Conservation (phyloP, 2,888 invertebrate genomes). For the Noctua fimbriata region DNA sequence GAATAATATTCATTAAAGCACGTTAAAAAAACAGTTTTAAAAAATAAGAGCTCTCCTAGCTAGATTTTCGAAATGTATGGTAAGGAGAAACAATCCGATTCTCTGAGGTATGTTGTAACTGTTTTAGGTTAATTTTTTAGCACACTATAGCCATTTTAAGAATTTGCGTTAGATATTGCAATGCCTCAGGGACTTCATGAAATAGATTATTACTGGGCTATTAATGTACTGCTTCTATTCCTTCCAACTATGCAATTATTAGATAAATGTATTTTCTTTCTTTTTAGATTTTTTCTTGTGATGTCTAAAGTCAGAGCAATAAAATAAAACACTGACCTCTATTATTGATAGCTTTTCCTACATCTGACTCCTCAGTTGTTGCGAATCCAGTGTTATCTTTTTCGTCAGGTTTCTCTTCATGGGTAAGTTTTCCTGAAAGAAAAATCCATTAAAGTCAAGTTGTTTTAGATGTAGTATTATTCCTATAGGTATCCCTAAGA, state of each 20-base stretch:
- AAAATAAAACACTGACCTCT: conserved; percentile 65
- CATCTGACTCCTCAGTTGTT: conserved; percentile 80
- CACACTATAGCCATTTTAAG: background rate
- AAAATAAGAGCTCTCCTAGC: background rate
- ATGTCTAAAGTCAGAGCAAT: background rate
- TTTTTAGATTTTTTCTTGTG: background rate
- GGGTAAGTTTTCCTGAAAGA: conserved; percentile 71
- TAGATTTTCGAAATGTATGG: background rate
- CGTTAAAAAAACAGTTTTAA: background rate
- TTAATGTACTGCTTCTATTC: background rate
- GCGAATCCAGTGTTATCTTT: conserved; percentile 77
- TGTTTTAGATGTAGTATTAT: background rate
- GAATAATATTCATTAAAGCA: background rate
- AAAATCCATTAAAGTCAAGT: background rate
- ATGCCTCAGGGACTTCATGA: background rate
- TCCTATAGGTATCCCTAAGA: too few relatives aligned
- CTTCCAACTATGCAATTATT: too few relatives aligned
- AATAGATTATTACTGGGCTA: background rate
- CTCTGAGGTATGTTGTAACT: background rate
- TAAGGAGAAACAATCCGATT: background rate
- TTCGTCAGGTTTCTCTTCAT: conserved; percentile 71
- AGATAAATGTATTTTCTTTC: too few relatives aligned
- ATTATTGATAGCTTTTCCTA: conserved; percentile 70
- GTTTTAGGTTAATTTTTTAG: background rate
- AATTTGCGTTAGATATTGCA: background rate